Conservation (phyloP, 2,113 vertebrate genomes). For the Mobula hypostoma region DNA sequence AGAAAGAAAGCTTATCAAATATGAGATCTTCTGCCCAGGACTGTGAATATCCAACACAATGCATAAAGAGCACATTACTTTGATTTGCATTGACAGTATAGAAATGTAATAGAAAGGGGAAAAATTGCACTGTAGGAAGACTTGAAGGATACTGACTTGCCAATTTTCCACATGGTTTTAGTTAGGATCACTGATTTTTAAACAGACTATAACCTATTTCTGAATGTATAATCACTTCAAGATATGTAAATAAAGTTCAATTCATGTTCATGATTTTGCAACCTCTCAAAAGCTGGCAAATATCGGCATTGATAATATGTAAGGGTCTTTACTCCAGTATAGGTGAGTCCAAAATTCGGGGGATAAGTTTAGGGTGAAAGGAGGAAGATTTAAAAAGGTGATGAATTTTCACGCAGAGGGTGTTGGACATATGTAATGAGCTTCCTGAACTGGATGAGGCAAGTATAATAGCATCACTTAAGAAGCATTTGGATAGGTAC, state of each 20-base stretch:
- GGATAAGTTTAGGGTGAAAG: no score
- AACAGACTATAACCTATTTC: constrained; percentile 7
- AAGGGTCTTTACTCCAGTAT: no score
- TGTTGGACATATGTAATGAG: no score
- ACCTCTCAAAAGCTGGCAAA: background rate
- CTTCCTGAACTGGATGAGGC: no score
- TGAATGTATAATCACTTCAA: constrained; percentile 9
- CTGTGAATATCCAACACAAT: background rate
- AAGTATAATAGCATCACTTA: no score
- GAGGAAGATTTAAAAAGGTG: no score
- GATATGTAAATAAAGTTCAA: background rate
- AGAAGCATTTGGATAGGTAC: no score
- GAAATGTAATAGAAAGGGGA: background rate
- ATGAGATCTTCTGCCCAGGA: no score
- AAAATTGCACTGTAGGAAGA: background rate
- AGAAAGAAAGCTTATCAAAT: no score
- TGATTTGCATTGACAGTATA: background rate
- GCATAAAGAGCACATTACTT: background rate
- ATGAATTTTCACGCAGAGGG: no score
- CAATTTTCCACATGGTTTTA: background rate
- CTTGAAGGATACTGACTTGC: background rate
- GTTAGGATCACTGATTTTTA: background rate
- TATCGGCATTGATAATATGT: no score
- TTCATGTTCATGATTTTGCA: constrained; percentile 11
- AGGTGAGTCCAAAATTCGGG: no score